phyloP scores from a whole-genome alignment of 2,888 invertebrate species.

The Vesta saturnalis region DNA sequence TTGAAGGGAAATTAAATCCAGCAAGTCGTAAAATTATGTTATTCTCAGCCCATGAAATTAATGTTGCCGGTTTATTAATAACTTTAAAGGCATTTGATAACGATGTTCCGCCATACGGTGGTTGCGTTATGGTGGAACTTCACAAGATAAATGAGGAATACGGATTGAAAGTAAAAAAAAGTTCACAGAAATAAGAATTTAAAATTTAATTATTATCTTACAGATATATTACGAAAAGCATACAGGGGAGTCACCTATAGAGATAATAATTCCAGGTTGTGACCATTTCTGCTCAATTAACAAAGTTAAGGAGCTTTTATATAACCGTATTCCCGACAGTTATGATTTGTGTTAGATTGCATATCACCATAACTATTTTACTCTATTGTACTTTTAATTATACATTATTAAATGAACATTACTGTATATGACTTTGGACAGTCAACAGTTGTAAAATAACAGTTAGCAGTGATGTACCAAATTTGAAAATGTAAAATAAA shows the following conservation, averaged over 20 bases:
- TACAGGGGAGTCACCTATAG: conserved; percentile 59
- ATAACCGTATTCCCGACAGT: no score
- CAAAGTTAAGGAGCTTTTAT: no score
- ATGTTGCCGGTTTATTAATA: conserved; percentile 68
- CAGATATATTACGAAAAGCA: conserved; percentile 65
- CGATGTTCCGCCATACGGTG: conserved; percentile 50
- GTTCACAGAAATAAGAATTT: no score
- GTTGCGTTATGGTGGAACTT: conserved; percentile 29
- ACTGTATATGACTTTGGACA: no score
- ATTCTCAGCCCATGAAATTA: conserved; percentile 74
- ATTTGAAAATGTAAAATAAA: no score
- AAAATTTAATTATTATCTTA: conserved; percentile 53
- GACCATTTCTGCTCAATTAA: conserved; percentile 66
- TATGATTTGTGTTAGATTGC: no score
- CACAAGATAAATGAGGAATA: conserved; percentile 55
- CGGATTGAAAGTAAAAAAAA: background rate
- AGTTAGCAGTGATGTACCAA: no score
- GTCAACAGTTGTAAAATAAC: no score
- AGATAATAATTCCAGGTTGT: conserved; percentile 68
- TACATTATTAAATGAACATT: no score
- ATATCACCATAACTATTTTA: no score
- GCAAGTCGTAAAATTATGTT: conserved; percentile 65
- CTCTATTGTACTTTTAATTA: no score
- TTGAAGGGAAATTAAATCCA: conserved; percentile 59
- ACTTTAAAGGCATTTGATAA: conserved; percentile 69